A percentile compares a stretch with the other conserved stretches of the same genome.
These are phyloP conservation scores for Trachelipus rathkii DNA, from an alignment of 1,140 invertebrate genomes.

Conservation along the genomic window DNA sequence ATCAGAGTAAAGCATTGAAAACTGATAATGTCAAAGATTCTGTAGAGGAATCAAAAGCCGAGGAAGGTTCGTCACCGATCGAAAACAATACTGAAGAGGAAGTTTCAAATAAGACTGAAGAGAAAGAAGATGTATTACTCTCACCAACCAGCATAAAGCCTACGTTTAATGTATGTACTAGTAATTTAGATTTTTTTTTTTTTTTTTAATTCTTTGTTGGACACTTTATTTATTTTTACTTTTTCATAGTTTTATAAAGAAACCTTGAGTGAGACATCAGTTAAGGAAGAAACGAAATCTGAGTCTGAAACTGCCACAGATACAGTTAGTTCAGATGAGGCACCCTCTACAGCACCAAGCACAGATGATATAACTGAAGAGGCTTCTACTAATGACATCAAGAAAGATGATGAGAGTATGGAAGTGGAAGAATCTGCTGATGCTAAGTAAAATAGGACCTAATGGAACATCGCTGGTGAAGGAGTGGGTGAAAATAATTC, in stretches of 20 bases:
- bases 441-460: neutral
- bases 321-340: neutral
- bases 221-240: neutral
- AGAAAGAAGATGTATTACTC: neutral
- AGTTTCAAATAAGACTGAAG: neutral
- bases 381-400: neutral
- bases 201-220: neutral
- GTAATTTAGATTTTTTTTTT: neutral
- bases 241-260: neutral
- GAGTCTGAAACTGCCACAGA: too few species aligned
- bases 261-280: neutral
- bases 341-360: neutral
- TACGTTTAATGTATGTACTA: neutral
- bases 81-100: neutral
- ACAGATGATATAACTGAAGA: neutral
- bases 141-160: neutral
- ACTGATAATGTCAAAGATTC: neutral
- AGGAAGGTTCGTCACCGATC: neutral
- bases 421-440: neutral
- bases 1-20: neutral
- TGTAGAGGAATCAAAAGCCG: neutral
- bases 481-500: neutral
- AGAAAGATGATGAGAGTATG: neutral
- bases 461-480: neutral
- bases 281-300: neutral